Percentiles rank a stretch among this genome's conserved stretches.
phyloP scores from a whole-genome alignment of 2,797 vertebrate genomes.

The Acanthornis magna region DNA sequence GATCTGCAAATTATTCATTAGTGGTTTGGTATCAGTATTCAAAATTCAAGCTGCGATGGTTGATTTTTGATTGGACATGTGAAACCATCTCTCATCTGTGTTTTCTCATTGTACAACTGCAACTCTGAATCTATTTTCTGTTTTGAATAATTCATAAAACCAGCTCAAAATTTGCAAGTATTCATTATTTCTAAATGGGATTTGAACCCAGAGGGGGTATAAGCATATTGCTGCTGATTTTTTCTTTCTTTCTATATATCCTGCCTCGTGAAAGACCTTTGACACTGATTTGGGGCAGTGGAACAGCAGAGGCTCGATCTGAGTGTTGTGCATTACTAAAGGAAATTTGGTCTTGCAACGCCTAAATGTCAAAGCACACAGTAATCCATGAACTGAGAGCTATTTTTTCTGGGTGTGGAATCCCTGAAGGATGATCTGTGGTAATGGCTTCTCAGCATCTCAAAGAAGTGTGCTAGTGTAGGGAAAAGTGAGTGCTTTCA shows the following conservation, averaged over 20 bases:
- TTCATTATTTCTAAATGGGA: slow-evolving; percentile 21
- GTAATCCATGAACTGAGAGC: slow-evolving; percentile 25
- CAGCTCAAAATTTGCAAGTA: slow-evolving; percentile 46
- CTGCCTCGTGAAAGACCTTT: background rate
- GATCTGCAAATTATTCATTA: slow-evolving; percentile 67
- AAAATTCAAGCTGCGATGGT: slow-evolving; percentile 22
- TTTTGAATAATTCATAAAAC: slow-evolving; percentile 62
- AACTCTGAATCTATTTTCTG: slow-evolving; percentile 41
- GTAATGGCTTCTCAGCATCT: slow-evolving; percentile 29
- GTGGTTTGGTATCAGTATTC: slow-evolving; percentile 46
- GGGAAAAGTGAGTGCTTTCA: background rate
- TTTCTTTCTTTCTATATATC: background rate
- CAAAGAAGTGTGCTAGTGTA: background rate
- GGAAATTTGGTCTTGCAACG: slow-evolving; percentile 14
- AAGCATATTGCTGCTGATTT: background rate
- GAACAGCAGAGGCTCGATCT: background rate
- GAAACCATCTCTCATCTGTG: slow-evolving; percentile 55
- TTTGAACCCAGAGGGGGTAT: background rate
- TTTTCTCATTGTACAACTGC: slow-evolving; percentile 47
- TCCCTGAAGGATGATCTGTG: slow-evolving; percentile 44
- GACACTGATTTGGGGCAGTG: background rate
- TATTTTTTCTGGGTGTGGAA: slow-evolving; percentile 39
- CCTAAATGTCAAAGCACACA: background rate
- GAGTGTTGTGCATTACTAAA: background rate
- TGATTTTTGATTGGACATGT: slow-evolving; percentile 56